Conservation (phyloP, 2,888 invertebrate genomes). For the Brachynemurus nebulosus region DNA sequence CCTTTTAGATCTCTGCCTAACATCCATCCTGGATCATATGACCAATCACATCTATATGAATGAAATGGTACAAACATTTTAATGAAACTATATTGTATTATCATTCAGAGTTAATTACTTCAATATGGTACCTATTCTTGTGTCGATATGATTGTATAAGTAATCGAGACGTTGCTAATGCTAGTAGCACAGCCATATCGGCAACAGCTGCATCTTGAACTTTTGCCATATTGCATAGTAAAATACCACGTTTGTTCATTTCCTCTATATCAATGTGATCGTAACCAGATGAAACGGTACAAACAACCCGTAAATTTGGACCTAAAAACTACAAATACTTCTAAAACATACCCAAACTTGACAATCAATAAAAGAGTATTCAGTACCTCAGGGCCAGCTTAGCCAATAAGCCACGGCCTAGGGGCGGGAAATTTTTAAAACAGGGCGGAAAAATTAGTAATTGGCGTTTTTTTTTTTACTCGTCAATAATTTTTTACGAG, state of each 20-base stretch:
- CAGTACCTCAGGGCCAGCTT: no score
- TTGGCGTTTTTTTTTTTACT: no score
- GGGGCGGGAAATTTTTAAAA: no score
- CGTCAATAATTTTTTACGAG: no score
- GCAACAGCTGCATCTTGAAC: slow-evolving; percentile 62
- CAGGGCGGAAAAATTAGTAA: no score
- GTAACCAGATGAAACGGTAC: slow-evolving; percentile 67
- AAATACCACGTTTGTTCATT: slow-evolving; percentile 47
- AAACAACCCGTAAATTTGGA: slow-evolving; percentile 49
- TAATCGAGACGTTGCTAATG: slow-evolving; percentile 55
- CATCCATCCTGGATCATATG: slow-evolving; percentile 55
- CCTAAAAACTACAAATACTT: slow-evolving; percentile 29
- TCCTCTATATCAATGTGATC: slow-evolving; percentile 61
- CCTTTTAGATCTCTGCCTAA: slow-evolving; percentile 56
- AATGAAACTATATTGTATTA: not conserved
- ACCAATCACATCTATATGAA: slow-evolving; percentile 38
- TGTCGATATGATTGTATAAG: slow-evolving; percentile 48
- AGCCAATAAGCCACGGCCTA: no score
- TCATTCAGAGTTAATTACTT: not conserved
- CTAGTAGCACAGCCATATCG: slow-evolving; percentile 56
- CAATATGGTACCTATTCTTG: not conserved
- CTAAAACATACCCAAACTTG: not conserved
- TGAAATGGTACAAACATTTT: no score
- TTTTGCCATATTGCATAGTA: slow-evolving; percentile 57
- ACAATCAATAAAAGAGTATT: no score